These are phyloP conservation scores for Drosophila niveifrons DNA, from an alignment of 2,888 invertebrate genomes.

Conservation along the genomic window DNA sequence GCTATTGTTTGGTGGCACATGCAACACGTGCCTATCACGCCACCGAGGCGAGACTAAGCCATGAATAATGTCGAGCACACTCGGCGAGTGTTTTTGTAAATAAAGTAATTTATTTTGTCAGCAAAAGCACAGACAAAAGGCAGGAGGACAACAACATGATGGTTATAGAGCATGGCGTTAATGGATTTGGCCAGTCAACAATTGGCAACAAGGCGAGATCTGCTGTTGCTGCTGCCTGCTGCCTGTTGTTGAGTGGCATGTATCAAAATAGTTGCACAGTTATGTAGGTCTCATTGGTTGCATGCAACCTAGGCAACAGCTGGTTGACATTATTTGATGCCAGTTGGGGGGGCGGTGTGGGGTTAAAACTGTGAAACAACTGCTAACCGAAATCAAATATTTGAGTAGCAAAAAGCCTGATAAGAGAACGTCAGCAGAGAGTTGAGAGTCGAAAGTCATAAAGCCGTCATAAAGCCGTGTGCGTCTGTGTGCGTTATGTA, in stretches of 20 bases:
- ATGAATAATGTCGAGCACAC: slow-evolving; percentile 48
- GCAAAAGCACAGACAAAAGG: slow-evolving; percentile 2
- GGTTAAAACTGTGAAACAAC: slow-evolving; percentile 40
- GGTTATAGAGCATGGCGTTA: slow-evolving; percentile 17
- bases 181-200: slow-evolving; percentile 33
- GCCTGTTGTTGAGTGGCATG: background rate
- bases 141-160: background rate
- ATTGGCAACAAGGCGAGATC: slow-evolving; percentile 25
- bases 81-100: slow-evolving; percentile 38
- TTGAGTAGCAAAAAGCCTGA: slow-evolving; percentile 45
- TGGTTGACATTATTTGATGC: slow-evolving; percentile 19
- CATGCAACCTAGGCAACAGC: slow-evolving; percentile 35
- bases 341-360: slow-evolving; percentile 10
- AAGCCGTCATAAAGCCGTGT: slow-evolving; percentile 37
- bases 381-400: slow-evolving; percentile 50
- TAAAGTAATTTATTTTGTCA: slow-evolving; percentile 53
- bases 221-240: too few species aligned
- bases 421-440: slow-evolving; percentile 44
- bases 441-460: slow-evolving; percentile 33
- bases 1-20: slow-evolving; percentile 36
- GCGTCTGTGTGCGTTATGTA: slow-evolving; percentile 32
- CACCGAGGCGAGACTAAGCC: slow-evolving; percentile 17
- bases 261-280: slow-evolving; percentile 12
- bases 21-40: slow-evolving; percentile 53
- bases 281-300: background rate